phyloP scores from a whole-genome alignment of 2,797 vertebrate genomes.

The Naso thynnoides region DNA sequence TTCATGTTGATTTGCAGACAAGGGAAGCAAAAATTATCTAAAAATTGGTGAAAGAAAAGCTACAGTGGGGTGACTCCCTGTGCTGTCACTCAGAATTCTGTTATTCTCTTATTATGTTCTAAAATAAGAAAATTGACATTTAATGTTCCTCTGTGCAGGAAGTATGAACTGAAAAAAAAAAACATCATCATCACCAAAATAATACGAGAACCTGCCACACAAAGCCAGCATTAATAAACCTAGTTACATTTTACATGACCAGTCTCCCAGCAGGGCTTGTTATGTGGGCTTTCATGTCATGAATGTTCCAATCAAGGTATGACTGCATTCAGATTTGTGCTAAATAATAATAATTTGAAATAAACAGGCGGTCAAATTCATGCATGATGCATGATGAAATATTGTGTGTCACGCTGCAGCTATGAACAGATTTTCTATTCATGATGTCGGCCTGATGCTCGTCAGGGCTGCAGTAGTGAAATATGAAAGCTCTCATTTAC shows the following conservation, averaged over 20 bases:
- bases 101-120: background rate
- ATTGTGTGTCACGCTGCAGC: background rate
- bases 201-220: constrained; percentile 3
- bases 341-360: constrained; percentile 19
- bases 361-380: constrained; percentile 26
- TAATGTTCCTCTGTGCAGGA: background rate
- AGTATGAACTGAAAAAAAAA: background rate
- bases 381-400: constrained; percentile 14
- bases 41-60: constrained; percentile 11
- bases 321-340: constrained; percentile 24
- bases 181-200: background rate
- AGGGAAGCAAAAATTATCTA: constrained; percentile 2
- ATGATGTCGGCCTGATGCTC: constrained; percentile 21
- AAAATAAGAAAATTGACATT: background rate
- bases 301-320: constrained; percentile 45
- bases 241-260: background rate
- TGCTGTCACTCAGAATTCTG: background rate
- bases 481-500: constrained; percentile 24
- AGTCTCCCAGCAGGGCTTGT: background rate
- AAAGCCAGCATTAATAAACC: too few relatives aligned
- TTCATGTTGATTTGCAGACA: constrained; percentile 21
- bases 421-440: constrained; percentile 36
- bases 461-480: constrained; percentile 18
- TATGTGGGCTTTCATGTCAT: constrained; percentile 38
- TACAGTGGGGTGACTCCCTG: background rate